Evolutionary conservation across 2,888 invertebrate genomes (phyloP), one percentile per base, ranked within the genome.

Genomic region (Tanytarsus gracilentus): DNA sequence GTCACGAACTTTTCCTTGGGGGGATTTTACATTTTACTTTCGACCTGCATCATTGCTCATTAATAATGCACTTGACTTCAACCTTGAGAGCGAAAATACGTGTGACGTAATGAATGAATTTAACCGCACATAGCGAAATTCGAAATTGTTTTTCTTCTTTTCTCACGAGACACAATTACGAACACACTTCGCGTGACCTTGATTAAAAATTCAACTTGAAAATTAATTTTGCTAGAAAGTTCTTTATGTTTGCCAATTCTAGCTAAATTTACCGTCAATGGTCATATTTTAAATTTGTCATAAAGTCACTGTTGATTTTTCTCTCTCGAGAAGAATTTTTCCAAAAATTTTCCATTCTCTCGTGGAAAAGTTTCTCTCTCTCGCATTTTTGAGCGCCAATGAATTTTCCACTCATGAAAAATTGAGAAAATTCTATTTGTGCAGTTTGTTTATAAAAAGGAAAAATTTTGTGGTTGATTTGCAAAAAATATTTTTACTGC

Each of bases 71-170:
- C 44, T 29, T 44, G 56, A 53, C 44, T 56, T 56, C 44, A 40
- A 56, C 56, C 56, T 56, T 56, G 56, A 56, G n/a, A 1, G 5
- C 14, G 16, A 14, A 44, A 33, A 40, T 25, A n/a, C 4, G 9
- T 26, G 23, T 55, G 55, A 55, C 55, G 56, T 29, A 36, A 49
- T 49, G n/a, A 26, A 2, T 26, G 49, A 27, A 49, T 27, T 25
- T 49, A 49, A 49, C 14, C 49, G 6, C 30, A 6, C 30, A 49
- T 26, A n/a, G 14, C 26, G 30, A 4, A 23, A 55, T 39, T 18
- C n/a, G 11, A 55, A 55, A 55, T 18, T 39, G 53, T 55, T 36
- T 39, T 33, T 33, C 11, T 21, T 55, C 53, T 55, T 39, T 52
- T 23, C 6, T 9, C 23, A 16, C 39, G 33, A 33, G 29, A 7